Base-by-base conservation (phyloP, 2,113 vertebrate species). In the Gnathonemus echidnorhynchus region DNA sequence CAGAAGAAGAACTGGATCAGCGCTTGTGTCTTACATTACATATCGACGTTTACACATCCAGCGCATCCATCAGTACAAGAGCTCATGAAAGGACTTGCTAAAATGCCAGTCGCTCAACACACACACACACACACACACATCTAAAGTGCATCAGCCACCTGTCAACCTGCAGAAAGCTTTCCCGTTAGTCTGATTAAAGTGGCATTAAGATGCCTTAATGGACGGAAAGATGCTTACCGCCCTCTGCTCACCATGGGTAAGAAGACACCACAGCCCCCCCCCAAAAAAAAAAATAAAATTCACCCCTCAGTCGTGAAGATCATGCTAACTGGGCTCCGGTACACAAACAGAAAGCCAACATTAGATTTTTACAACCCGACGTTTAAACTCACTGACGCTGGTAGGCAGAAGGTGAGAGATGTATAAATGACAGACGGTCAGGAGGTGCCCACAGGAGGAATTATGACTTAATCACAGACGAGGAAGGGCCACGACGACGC, bases 151-250 rank as follows among this genome's bases (percentile, higher is more conserved):
- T 58, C 42, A 39, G 52, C 91, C 90, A 90, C 15, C 90, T 92
- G 77, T 91, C 86, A 92, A 88, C 53, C 45, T 52, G 58, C 49
- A 58, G 56, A 92, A 91, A 93, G 90, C 89, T 92, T 89, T 66
- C 58, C 80, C 46, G 49, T 53, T 90, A 90, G 91, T 91, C 89
- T 92, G 88, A 49, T 91, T 89, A 89, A 53, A 89, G 46, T 35
- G 2, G 46, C 88, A 50, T 89, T 17, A 80, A 19, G 24, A 77
- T 53, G 45, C 15, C 88, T 52, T 77, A 52, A 53, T 89, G 48
- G 48, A 89, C 1, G 31, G 70, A 3, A 39, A 62, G 35, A 45
- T 42, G 58, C 7, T 50, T 24, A 19, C 70, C 11, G 11, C 70
- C 70, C 1, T 15, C 70, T 42, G 58, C 7, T 74, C 10, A 17